phyloP scores from a whole-genome alignment of 2,888 invertebrate species.

The Drosophila recens region DNA sequence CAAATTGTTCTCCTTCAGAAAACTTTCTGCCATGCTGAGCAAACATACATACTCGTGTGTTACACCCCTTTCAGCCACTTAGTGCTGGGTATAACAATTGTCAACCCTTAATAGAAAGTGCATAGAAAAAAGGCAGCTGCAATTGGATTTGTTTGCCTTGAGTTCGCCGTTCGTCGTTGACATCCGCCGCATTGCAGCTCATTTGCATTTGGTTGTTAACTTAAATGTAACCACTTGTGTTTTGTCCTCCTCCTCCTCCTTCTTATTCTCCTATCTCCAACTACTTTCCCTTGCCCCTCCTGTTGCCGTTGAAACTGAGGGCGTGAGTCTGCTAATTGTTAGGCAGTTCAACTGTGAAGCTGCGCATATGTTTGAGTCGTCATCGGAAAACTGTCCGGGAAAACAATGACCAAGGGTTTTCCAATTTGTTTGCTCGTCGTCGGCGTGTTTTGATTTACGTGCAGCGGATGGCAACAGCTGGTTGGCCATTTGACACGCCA shows the following conservation, averaged over 20 bases:
- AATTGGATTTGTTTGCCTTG: neutral
- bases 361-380: slow-evolving; percentile 62
- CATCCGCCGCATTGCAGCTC: slow-evolving; percentile 26
- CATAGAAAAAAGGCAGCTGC: slow-evolving; percentile 35
- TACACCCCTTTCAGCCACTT: neutral
- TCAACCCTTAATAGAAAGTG: slow-evolving; percentile 27
- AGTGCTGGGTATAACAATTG: slow-evolving; percentile 13
- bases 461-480: slow-evolving; percentile 64
- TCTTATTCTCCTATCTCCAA: neutral
- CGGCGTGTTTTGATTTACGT: slow-evolving; percentile 64
- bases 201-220: slow-evolving; percentile 45
- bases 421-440: slow-evolving; percentile 67
- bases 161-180: neutral
- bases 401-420: slow-evolving; percentile 29
- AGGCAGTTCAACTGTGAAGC: slow-evolving; percentile 68
- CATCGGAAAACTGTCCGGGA: slow-evolving; percentile 17
- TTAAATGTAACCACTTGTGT: slow-evolving; percentile 56
- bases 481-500: slow-evolving; percentile 70
- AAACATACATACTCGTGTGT: neutral
- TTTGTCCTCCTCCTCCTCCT: slow-evolving; percentile 5
- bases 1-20: neutral
- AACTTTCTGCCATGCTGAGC: neutral
- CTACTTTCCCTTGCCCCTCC: neutral
- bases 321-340: slow-evolving; percentile 65
- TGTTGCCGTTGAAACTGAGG: slow-evolving; percentile 26